phyloP scores from a whole-genome alignment of 2,888 invertebrate genomes.

The Agrenia bidenticulata region DNA sequence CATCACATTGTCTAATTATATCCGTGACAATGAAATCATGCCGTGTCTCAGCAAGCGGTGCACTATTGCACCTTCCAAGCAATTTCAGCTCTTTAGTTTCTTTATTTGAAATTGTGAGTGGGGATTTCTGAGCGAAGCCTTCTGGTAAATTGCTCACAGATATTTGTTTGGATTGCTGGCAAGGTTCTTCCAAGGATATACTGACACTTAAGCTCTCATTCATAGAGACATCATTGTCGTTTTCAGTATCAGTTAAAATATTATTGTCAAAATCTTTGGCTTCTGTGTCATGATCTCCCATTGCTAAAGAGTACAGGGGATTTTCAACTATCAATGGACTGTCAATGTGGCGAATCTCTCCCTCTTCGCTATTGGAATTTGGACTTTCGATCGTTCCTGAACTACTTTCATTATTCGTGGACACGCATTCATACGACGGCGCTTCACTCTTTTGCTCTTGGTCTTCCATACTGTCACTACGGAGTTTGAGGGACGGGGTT shows the following conservation, averaged over 20 bases:
- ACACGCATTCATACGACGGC: neutral
- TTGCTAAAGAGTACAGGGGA: conserved; percentile 43
- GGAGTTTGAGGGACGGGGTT: conserved; percentile 36
- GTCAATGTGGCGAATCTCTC: conserved; percentile 51
- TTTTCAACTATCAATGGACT: conserved; percentile 48
- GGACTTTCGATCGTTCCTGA: conserved; percentile 22
- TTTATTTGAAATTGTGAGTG: neutral
- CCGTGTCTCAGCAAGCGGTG: conserved; percentile 40
- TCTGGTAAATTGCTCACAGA: neutral
- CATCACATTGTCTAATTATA: conserved; percentile 7
- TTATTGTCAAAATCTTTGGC: conserved; percentile 15
- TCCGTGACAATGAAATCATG: conserved; percentile 34
- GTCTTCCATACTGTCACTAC: conserved; percentile 38
- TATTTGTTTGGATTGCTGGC: neutral
- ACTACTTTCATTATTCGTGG: conserved; percentile 13
- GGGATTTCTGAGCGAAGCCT: neutral
- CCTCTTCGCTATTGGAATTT: conserved; percentile 35
- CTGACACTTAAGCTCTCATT: conserved; percentile 46
- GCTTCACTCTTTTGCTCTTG: conserved; percentile 25
- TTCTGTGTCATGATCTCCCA: conserved; percentile 16
- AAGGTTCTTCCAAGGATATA: conserved; percentile 37
- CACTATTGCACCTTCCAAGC: conserved; percentile 49
- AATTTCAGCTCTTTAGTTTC: conserved; percentile 5
- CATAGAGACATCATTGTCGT: conserved; percentile 37
- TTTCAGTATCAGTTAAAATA: conserved; percentile 19